A percentile compares a stretch with the other conserved stretches of the same genome.
Conservation (phyloP, 2,888 invertebrate species). For the Acanthosepion lycidas region DNA sequence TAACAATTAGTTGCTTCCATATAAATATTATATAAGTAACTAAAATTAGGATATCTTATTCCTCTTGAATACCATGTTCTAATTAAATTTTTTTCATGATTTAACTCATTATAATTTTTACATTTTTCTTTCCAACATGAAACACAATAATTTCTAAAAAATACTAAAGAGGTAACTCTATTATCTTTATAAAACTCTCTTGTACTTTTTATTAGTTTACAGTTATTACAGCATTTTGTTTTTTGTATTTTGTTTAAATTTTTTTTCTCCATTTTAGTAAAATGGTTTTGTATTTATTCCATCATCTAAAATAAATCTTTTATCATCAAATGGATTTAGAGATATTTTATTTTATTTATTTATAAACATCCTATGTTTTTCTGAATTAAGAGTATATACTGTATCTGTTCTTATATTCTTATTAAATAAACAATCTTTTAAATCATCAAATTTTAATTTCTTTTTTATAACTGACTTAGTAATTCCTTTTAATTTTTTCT, state of each 20-base stretch:
- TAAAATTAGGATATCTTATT: not conserved
- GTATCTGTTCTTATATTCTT: not conserved
- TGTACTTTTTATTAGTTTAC: not conserved
- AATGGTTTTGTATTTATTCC: not conserved
- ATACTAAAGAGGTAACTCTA: not conserved
- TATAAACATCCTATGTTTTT: conserved; percentile 37
- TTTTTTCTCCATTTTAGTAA: not conserved
- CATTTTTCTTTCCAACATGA: not conserved
- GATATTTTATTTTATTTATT: not conserved
- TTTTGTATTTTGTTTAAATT: no score
- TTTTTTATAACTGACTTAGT: not conserved
- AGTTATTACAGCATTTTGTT: not conserved
- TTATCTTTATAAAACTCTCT: not conserved
- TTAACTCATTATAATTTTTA: not conserved
- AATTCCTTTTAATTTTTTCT: conserved; percentile 35
- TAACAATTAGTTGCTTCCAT: not conserved
- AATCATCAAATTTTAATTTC: conserved; percentile 39
- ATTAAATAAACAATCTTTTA: conserved; percentile 36
- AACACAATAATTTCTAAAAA: not conserved
- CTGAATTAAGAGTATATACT: not conserved
- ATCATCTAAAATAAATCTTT: conserved; percentile 39
- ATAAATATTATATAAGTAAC: not conserved
- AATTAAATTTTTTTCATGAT: no score
- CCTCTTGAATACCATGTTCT: not conserved
- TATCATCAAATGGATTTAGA: conserved; percentile 43